These are phyloP conservation scores for Tiliqua scincoides DNA, from an alignment of 2,113 vertebrate species.

Conservation along the genomic window DNA sequence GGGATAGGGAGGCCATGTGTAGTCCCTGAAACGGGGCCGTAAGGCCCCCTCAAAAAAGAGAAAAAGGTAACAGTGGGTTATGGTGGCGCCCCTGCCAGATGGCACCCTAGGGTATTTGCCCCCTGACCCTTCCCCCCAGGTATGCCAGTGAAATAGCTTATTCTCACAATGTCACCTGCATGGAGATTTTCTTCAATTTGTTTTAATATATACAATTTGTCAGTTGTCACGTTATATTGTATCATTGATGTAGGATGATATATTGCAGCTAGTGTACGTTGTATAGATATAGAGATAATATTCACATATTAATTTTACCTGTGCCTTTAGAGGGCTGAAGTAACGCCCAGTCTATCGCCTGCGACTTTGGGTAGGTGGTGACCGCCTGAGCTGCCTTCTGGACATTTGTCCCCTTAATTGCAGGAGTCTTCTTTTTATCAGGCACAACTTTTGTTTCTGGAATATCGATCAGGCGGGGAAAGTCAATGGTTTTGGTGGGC, in stretches of 20 bases:
- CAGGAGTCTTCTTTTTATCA: background rate
- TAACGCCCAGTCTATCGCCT: background rate
- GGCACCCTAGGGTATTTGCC: too few species aligned
- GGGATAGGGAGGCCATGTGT: too few species aligned
- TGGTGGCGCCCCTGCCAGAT: too few species aligned
- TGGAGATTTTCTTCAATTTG: background rate
- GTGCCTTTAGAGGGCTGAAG: background rate
- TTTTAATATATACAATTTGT: background rate
- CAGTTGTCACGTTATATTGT: background rate
- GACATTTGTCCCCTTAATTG: accelerated
- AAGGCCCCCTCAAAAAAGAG: too few species aligned
- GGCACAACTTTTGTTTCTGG: background rate
- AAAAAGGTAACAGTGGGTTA: too few species aligned
- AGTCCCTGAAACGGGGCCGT: too few species aligned
- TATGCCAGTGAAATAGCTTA: too few species aligned
- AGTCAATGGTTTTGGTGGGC: accelerated
- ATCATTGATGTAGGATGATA: background rate
- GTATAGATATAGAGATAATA: background rate
- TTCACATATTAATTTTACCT: conserved; percentile 36
- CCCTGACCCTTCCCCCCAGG: too few species aligned
- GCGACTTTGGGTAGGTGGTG: background rate
- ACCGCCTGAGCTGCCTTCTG: accelerated
- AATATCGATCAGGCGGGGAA: background rate
- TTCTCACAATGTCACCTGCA: background rate
- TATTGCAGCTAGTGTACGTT: background rate